Percentiles rank a stretch among this genome's conserved stretches.
Conservation (phyloP, 1,140 invertebrate genomes). For the Anagrus nilaparvatae region DNA sequence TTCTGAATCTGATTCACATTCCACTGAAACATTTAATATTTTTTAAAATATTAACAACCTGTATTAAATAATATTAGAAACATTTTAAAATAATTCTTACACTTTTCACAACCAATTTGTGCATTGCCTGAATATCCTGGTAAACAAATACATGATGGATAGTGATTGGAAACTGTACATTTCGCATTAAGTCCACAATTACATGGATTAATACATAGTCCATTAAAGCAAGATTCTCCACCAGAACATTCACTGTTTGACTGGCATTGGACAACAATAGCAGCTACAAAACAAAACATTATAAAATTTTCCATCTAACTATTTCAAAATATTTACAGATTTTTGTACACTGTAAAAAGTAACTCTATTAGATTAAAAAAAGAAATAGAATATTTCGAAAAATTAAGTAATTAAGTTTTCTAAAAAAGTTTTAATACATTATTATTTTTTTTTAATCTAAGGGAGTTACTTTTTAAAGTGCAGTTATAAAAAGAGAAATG, state of each 20-base stretch:
- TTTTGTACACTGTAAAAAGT: no score
- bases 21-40: slow-evolving; percentile 44
- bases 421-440: no score
- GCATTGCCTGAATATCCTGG: slow-evolving; percentile 74
- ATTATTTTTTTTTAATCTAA: slow-evolving; percentile 5
- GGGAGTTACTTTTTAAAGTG: neutral
- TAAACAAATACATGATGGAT: slow-evolving; percentile 69
- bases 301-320: no score
- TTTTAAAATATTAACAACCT: neutral
- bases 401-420: no score
- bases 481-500: neutral
- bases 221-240: slow-evolving; percentile 71
- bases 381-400: no score
- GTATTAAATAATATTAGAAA: no score
- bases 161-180: slow-evolving; percentile 69
- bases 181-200: slow-evolving; percentile 74
- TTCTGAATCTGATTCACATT: slow-evolving; percentile 70
- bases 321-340: no score
- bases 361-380: no score
- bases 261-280: slow-evolving; percentile 56
- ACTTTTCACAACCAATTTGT: slow-evolving; percentile 65
- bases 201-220: slow-evolving; percentile 68
- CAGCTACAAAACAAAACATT: slow-evolving; percentile 30
- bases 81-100: slow-evolving; percentile 41
- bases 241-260: slow-evolving; percentile 68